These are phyloP conservation scores for Apantesis nais DNA, from an alignment of 2,888 invertebrate species.

Conservation along the genomic window DNA sequence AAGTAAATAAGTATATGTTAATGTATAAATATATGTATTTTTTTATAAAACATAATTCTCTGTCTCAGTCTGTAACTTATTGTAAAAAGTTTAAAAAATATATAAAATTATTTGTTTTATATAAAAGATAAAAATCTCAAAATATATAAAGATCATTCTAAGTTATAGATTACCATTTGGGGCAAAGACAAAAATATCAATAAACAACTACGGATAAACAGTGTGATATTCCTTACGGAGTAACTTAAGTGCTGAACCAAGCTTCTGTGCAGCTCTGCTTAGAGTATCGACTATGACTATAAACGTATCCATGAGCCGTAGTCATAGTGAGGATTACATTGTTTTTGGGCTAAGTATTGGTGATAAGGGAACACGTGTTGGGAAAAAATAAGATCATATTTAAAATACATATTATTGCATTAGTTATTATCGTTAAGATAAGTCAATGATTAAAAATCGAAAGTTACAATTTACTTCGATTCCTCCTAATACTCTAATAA, in stretches of 20 bases:
- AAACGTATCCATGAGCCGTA: too few species aligned
- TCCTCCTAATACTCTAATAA: background rate
- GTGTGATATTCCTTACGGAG: constrained; percentile 58
- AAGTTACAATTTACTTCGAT: background rate
- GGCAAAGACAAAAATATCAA: constrained; percentile 60
- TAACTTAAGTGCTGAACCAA: constrained; percentile 58
- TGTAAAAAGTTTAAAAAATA: too few species aligned
- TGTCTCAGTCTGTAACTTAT: too few species aligned
- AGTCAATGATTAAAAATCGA: background rate
- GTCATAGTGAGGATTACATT: background rate
- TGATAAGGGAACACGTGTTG: too few species aligned
- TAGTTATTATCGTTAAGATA: background rate
- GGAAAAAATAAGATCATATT: too few species aligned
- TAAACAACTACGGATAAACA: constrained; percentile 66
- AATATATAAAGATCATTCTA: constrained; percentile 36
- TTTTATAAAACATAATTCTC: too few species aligned
- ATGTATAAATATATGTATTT: too few species aligned
- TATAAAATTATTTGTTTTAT: too few species aligned
- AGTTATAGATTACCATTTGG: constrained; percentile 32
- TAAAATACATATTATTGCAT: too few species aligned
- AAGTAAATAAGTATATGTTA: too few species aligned
- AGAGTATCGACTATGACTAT: constrained; percentile 27
- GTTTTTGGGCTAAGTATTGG: background rate
- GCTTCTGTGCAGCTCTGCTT: constrained; percentile 46
- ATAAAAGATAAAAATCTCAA: constrained; percentile 18